phyloP scores from a whole-genome alignment of 1,140 invertebrate species.

The Drosophila littoralis region DNA sequence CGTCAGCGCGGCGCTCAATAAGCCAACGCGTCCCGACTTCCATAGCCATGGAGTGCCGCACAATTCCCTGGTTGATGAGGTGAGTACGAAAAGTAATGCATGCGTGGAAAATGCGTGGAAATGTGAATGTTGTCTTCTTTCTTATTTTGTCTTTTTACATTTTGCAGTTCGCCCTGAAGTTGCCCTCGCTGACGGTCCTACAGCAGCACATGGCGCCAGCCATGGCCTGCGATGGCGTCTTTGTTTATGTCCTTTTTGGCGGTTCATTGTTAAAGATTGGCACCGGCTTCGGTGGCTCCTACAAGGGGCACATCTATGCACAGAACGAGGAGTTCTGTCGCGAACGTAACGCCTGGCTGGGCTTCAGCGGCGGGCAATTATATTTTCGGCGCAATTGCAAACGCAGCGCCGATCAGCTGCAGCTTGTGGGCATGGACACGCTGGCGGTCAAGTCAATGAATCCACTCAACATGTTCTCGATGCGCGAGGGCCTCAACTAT shows the following conservation, averaged over 20 bases:
- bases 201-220: conserved; percentile 84
- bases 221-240: conserved; percentile 94
- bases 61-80: conserved; percentile 90
- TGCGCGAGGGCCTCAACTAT: conserved; percentile 80
- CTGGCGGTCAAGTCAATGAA: conserved; percentile 73
- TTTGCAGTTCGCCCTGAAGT: conserved; percentile 66
- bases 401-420: conserved; percentile 70
- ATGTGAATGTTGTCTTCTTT: background rate
- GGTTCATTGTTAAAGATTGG: conserved; percentile 95
- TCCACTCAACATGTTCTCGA: conserved; percentile 72
- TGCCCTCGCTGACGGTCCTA: conserved; percentile 18
- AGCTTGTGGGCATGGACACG: conserved; percentile 79
- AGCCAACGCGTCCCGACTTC: conserved; percentile 93
- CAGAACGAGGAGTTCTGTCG: conserved; percentile 91
- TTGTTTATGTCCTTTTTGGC: conserved; percentile 92
- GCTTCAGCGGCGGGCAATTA: conserved; percentile 88
- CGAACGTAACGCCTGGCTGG: conserved; percentile 92
- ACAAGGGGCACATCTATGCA: conserved; percentile 93
- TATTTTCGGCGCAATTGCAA: conserved; percentile 80
- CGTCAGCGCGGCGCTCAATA: conserved; percentile 93
- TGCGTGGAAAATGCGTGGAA: too few species aligned
- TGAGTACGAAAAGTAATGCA: conserved; percentile 65
- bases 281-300: conserved; percentile 95
- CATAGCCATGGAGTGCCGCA: conserved; percentile 93
- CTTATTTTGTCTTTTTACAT: background rate